Conservation (phyloP, 2,113 vertebrate species). For the Megaleporinus macrocephalus region DNA sequence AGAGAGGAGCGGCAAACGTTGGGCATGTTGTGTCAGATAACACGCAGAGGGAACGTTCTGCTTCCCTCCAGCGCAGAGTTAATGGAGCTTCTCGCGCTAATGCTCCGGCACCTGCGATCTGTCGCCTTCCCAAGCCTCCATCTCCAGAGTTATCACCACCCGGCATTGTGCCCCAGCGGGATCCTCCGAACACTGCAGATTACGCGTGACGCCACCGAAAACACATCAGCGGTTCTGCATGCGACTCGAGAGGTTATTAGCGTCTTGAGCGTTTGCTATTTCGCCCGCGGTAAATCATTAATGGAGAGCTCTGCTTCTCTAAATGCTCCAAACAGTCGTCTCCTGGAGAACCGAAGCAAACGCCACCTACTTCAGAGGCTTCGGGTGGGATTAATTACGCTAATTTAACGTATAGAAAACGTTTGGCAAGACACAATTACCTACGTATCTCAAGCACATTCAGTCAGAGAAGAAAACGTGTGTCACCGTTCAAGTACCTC, state of each 20-base stretch:
- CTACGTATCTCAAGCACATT: too few species aligned
- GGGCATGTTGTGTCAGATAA: neutral
- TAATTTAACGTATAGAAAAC: neutral
- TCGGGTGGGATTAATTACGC: neutral
- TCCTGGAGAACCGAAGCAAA: too few species aligned
- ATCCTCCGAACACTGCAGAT: conserved; percentile 1
- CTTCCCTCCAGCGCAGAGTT: neutral
- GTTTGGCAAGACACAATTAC: too few species aligned
- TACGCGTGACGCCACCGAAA: neutral
- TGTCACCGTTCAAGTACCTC: too few species aligned
- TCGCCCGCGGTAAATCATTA: neutral
- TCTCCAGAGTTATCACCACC: neutral
- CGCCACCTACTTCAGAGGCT: too few species aligned
- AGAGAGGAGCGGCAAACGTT: neutral
- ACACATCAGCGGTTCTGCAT: neutral
- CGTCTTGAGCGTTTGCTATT: neutral
- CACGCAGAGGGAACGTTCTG: neutral
- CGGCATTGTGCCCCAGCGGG: neutral
- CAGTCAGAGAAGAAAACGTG: too few species aligned
- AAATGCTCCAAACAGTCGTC: neutral
- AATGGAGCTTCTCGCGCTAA: neutral
- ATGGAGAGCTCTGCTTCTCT: neutral
- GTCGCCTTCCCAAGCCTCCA: neutral
- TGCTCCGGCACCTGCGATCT: neutral
- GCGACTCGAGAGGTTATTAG: neutral